Base-by-base conservation (phyloP, 2,113 vertebrate genomes). In the Morone chrysops region DNA sequence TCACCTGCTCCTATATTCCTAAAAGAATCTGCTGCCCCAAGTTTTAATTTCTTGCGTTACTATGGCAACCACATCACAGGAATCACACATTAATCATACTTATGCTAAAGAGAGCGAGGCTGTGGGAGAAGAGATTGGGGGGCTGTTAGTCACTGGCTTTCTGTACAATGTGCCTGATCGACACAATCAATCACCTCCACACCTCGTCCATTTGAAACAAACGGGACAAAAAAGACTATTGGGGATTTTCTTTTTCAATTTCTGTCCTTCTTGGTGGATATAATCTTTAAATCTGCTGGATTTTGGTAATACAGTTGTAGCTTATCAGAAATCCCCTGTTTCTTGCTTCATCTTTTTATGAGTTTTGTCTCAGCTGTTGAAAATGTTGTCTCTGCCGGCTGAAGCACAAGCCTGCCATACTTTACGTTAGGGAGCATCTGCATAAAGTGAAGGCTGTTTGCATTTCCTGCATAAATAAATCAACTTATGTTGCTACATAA, bases 51-150 rank as follows among this genome's bases (percentile, higher is more conserved):
- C 59, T 56, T 0, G 13, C 0, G 85, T 94, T 92, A 77, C 90
- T 77, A 92, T 68, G 89, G 92, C 75, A 93, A 95, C 93, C 56
- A 48, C 75, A 80, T 85, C 72, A 89, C 69, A 87, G 79, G 73
- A 86, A 69, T 87, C 81, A 89, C 91, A 90, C 92, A 93, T 94
- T 82, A 81, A 93, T 94, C 90, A 91, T 71, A 87, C 70, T 91
- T 92, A 90, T 89, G 87, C 89, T 82, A 84, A 84, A 86, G 75
- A 80, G 73, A 82, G 61, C 10, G 47, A 86, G 76, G 66, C 77
- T 7, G 78, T 80, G 83, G 69, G 68, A 83, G 83, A 76, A 77
- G 66, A 79, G 73, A 69, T 57, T 4, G 60, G 48, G 40, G 82
- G 70, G 59, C 48, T 70, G 82, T 84, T 87, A 88, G 70, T 65